Evolutionary conservation across 1,140 invertebrate species (phyloP).

Genomic region (Bombus soroeensis): DNA sequence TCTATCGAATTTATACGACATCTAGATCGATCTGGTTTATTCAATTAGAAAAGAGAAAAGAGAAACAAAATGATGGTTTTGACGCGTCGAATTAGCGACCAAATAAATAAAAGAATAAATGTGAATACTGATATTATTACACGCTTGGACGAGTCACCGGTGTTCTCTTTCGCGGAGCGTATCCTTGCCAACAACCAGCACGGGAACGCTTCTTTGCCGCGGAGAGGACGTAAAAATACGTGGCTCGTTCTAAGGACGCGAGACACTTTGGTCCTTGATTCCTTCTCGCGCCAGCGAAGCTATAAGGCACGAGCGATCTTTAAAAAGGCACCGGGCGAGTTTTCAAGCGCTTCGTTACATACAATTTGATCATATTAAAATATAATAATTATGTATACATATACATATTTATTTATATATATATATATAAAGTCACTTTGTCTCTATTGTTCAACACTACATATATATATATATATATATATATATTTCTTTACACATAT

Average conservation of each 20-base stretch:
- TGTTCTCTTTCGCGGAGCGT: constrained; percentile 3
- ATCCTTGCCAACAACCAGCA: constrained; percentile 24
- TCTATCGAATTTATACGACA: background rate
- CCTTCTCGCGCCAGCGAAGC: constrained; percentile 53
- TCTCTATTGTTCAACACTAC: constrained; percentile 39
- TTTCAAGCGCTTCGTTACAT: constrained; percentile 48
- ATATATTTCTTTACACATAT: constrained; percentile 62
- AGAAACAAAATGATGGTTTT: background rate
- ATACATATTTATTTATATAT: constrained; percentile 47
- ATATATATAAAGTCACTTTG: constrained; percentile 5
- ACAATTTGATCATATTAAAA: constrained; percentile 67
- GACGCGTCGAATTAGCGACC: constrained; percentile 6
- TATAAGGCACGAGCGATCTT: constrained; percentile 73
- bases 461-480: constrained; percentile 36
- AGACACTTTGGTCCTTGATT: constrained; percentile 67
- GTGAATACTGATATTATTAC: constrained; percentile 58
- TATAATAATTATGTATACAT: constrained; percentile 65
- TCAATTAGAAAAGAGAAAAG: background rate
- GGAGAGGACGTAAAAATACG: constrained; percentile 10
- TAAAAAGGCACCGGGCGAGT: constrained; percentile 62
- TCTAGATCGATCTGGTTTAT: constrained; percentile 18
- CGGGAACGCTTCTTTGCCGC: constrained; percentile 14
- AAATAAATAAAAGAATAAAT: constrained; percentile 60
- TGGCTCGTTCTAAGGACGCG: constrained; percentile 45
- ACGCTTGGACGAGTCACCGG: constrained; percentile 40